phyloP scores from a whole-genome alignment of 2,113 vertebrate genomes.

The Fregetta grallaria region DNA sequence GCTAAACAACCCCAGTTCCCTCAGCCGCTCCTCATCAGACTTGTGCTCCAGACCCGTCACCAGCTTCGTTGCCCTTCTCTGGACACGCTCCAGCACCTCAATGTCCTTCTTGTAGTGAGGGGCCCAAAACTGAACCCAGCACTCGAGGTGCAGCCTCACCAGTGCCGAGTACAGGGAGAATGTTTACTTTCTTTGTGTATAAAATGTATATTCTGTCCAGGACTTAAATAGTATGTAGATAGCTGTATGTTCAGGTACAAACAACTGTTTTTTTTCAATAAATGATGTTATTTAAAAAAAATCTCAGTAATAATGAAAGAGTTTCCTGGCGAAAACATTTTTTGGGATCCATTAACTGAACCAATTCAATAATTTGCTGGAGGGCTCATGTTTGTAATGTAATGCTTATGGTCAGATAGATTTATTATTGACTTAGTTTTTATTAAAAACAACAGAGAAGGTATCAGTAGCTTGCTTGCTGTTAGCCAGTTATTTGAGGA shows the following conservation, averaged over 20 bases:
- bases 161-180: too few species aligned
- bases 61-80: too few species aligned
- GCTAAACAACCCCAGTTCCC: too few species aligned
- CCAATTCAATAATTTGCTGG: neutral
- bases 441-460: neutral
- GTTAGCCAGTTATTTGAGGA: neutral
- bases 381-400: neutral
- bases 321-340: neutral
- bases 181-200: neutral
- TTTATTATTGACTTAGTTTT: constrained; percentile 23
- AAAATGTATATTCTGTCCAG: neutral
- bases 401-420: neutral
- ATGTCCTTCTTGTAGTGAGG: too few species aligned
- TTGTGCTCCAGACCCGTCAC: too few species aligned
- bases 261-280: neutral
- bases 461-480: neutral
- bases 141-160: too few species aligned
- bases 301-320: neutral
- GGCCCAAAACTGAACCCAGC: too few species aligned
- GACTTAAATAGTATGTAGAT: neutral
- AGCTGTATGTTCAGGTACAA: neutral
- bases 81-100: too few species aligned
- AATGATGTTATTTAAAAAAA: neutral
- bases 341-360: neutral
- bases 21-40: too few species aligned